phyloP scores from a whole-genome alignment of 2,113 vertebrate genomes.

The Etheostoma spectabile region DNA sequence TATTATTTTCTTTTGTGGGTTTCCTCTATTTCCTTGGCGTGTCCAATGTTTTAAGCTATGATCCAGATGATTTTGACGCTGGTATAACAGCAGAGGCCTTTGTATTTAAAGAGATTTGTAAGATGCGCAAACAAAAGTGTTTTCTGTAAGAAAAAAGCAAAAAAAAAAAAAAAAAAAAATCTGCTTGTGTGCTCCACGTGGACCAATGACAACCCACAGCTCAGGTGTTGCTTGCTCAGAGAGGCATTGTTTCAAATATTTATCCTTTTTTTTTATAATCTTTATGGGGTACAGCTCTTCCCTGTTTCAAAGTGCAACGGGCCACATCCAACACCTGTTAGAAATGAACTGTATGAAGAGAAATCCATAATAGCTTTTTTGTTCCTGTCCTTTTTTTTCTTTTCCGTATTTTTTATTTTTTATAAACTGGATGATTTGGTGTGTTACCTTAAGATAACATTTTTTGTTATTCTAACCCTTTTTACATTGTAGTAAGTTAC shows the following conservation, averaged over 20 bases:
- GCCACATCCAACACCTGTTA: slow-evolving; percentile 84
- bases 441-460: slow-evolving; percentile 86
- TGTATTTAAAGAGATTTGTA: slow-evolving; percentile 96
- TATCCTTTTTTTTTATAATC: slow-evolving; percentile 86
- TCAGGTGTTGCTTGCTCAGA: slow-evolving; percentile 98
- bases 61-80: slow-evolving; percentile 77
- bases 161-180: too few relatives aligned
- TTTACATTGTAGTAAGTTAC: slow-evolving; percentile 88
- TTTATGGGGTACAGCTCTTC: slow-evolving; percentile 87
- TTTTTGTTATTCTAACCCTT: slow-evolving; percentile 86
- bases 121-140: slow-evolving; percentile 93
- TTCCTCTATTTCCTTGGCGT: slow-evolving; percentile 96
- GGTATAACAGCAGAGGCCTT: slow-evolving; percentile 92
- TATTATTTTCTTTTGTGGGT: slow-evolving; percentile 46
- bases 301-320: slow-evolving; percentile 78
- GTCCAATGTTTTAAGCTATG: slow-evolving; percentile 98
- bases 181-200: slow-evolving; percentile 87
- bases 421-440: slow-evolving; percentile 81
- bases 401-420: slow-evolving; percentile 74
- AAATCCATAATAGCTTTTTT: slow-evolving; percentile 77
- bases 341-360: slow-evolving; percentile 82
- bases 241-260: slow-evolving; percentile 88
- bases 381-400: slow-evolving; percentile 54
- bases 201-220: slow-evolving; percentile 94
- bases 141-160: slow-evolving; percentile 90